A percentile compares a stretch with the other conserved stretches of the same genome.
Conservation (phyloP, 2,888 invertebrate species). For the Baccha elongata region DNA sequence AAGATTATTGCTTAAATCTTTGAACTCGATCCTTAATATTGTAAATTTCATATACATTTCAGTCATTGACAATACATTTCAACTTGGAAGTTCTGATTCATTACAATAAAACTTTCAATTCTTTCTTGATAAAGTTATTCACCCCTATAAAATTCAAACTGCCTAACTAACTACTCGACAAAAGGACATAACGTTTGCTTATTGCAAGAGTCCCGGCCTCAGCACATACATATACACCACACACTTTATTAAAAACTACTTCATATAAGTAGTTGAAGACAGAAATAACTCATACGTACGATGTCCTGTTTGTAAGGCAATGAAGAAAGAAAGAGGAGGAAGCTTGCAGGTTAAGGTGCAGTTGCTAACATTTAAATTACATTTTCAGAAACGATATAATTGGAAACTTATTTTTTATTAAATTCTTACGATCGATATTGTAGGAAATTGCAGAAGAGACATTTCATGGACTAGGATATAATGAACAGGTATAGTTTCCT, state of each 20-base stretch:
- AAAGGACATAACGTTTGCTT: neutral
- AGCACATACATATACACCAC: neutral
- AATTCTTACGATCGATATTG: conserved; percentile 48
- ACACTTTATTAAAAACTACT: too few species aligned
- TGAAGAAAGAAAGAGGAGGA: neutral
- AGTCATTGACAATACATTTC: too few species aligned
- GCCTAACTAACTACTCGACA: neutral
- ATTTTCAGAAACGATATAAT: conserved; percentile 60
- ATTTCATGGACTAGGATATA: too few species aligned
- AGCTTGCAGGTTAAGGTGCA: neutral
- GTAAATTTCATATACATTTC: too few species aligned
- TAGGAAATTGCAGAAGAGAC: conserved; percentile 62
- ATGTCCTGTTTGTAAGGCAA: too few species aligned
- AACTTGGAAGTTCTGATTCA: too few species aligned
- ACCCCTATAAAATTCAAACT: conserved; percentile 3
- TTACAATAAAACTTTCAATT: too few species aligned
- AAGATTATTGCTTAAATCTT: too few species aligned
- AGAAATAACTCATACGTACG: too few species aligned
- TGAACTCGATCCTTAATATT: too few species aligned
- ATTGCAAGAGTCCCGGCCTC: neutral
- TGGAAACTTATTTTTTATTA: conserved; percentile 60
- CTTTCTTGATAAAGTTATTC: neutral
- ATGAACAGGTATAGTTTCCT: too few species aligned
- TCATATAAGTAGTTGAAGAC: too few species aligned
- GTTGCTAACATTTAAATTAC: conserved; percentile 53